A percentile compares a stretch with the other conserved stretches of the same genome.
Evolutionary conservation across 2,797 vertebrate species (phyloP).

Genomic region (Semaprochilodus insignis): DNA sequence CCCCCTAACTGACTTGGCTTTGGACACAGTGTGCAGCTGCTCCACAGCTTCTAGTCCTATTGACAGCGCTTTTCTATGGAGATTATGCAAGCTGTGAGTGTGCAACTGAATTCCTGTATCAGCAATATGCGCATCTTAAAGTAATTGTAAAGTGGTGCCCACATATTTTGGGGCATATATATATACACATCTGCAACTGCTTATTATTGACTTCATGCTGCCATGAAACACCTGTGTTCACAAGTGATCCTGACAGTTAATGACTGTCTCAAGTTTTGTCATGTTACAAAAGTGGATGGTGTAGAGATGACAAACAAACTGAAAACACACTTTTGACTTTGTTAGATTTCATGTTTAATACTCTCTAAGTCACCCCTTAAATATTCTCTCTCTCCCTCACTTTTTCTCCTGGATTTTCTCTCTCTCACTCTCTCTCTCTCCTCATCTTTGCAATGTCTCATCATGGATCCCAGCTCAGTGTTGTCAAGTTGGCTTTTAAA

Average conservation of each 20-base stretch:
- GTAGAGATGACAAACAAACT: not conserved
- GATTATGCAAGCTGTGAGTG: too few relatives aligned
- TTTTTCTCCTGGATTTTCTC: slow-evolving; percentile 61
- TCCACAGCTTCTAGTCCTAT: too few relatives aligned
- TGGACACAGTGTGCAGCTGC: too few relatives aligned
- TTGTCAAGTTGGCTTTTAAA: slow-evolving; percentile 79
- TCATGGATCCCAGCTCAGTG: slow-evolving; percentile 68
- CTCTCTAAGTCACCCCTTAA: slow-evolving; percentile 26
- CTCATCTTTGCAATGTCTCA: slow-evolving; percentile 56
- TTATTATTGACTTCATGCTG: too few relatives aligned
- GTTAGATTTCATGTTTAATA: slow-evolving; percentile 29
- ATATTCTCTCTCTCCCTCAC: slow-evolving; percentile 46
- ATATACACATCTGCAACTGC: too few relatives aligned
- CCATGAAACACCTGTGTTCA: not conserved
- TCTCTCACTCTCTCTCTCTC: slow-evolving; percentile 54
- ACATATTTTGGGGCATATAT: too few relatives aligned
- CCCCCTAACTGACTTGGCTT: too few relatives aligned
- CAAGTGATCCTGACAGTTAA: not conserved
- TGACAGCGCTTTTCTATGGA: too few relatives aligned
- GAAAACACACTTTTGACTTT: slow-evolving; percentile 23
- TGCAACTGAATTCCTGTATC: too few relatives aligned
- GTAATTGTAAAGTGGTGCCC: too few relatives aligned
- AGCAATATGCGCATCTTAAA: too few relatives aligned
- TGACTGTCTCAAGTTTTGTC: not conserved
- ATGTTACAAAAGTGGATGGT: not conserved